Conservation (phyloP, 2,888 invertebrate genomes). For the Limnephilus lunatus region DNA sequence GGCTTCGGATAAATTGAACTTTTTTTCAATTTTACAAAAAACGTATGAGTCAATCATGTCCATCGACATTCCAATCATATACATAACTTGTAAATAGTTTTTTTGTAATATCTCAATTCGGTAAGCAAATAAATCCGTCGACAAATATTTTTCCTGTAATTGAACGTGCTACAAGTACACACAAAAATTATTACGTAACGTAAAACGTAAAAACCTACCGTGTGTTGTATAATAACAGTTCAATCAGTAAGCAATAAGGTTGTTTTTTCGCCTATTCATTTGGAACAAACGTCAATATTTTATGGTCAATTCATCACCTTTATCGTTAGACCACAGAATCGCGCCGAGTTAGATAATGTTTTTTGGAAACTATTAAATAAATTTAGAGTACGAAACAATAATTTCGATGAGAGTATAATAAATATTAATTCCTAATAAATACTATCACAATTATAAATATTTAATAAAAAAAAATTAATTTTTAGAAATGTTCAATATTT, state of each 20-base stretch:
- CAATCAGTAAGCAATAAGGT: slow-evolving; percentile 6
- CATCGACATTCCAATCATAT: not conserved
- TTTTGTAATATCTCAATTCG: not conserved
- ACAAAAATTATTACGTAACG: not conserved
- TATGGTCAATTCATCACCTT: slow-evolving; percentile 17
- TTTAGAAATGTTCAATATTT: too few relatives aligned
- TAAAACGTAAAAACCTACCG: not conserved
- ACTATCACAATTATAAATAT: too few relatives aligned
- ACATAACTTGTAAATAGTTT: not conserved
- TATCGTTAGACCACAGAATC: slow-evolving; percentile 19
- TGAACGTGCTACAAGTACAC: not conserved
- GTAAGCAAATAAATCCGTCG: not conserved
- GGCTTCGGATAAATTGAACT: not conserved
- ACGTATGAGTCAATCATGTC: not conserved
- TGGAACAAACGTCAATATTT: slow-evolving; percentile 14
- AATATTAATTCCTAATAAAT: too few relatives aligned
- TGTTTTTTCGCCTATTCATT: not conserved
- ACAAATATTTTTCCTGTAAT: not conserved
- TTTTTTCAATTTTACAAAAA: not conserved
- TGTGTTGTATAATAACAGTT: slow-evolving; percentile 16
- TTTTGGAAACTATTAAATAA: not conserved
- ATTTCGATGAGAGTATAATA: not conserved
- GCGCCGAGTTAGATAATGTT: not conserved
- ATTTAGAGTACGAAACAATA: not conserved
- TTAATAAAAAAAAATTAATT: too few relatives aligned